Evolutionary conservation across 2,888 invertebrate species (phyloP).

Genomic region (Yponomeuta cagnagella): DNA sequence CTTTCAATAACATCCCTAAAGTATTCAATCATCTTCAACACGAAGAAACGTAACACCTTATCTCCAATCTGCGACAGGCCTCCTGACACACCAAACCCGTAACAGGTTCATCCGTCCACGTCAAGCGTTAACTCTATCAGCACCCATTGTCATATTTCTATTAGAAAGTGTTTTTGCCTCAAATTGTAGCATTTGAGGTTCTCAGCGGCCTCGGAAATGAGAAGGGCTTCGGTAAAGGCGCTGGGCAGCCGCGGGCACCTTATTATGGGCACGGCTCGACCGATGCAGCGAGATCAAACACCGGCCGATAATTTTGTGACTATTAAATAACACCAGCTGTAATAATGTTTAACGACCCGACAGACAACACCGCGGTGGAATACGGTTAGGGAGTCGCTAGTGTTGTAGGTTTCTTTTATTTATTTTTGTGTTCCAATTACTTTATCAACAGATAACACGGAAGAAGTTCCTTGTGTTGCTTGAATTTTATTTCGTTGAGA

Average conservation of each 20-base stretch:
- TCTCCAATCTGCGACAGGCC: no score
- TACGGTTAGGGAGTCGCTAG: neutral
- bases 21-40: no score
- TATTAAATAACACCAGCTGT: slow-evolving; percentile 20
- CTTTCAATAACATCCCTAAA: no score
- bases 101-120: neutral
- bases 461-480: no score
- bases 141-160: neutral
- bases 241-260: slow-evolving; percentile 10
- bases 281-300: slow-evolving; percentile 18
- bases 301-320: slow-evolving; percentile 20
- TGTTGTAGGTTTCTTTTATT: neutral
- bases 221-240: slow-evolving; percentile 4
- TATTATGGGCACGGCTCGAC: slow-evolving; percentile 12
- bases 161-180: slow-evolving; percentile 12
- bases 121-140: slow-evolving; percentile 1
- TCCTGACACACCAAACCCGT: neutral
- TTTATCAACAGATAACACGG: no score
- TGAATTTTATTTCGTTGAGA: no score
- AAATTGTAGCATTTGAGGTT: slow-evolving; percentile 12
- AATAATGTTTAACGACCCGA: slow-evolving; percentile 21
- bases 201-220: slow-evolving; percentile 13
- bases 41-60: no score
- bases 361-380: slow-evolving; percentile 8
- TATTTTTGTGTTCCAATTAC: no score